Evolutionary conservation across 2,797 vertebrate species (phyloP).

Genomic region (Acropternis orthonyx): DNA sequence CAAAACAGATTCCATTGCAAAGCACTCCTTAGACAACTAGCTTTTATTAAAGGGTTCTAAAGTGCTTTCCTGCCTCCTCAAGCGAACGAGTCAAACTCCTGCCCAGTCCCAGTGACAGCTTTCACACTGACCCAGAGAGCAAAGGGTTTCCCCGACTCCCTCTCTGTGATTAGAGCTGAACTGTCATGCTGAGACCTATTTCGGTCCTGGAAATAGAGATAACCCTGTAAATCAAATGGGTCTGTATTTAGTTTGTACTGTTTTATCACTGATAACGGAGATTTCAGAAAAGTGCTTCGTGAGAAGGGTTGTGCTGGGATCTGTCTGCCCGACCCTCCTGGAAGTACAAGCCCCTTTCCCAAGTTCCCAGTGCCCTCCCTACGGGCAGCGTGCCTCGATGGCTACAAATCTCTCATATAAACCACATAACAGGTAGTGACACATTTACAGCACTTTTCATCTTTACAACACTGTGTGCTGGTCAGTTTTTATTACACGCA

Average conservation of each 20-base stretch:
- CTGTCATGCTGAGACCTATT: neutral
- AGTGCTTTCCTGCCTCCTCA: neutral
- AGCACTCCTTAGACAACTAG: neutral
- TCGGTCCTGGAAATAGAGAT: neutral
- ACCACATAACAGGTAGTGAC: neutral
- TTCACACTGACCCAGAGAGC: fast-evolving
- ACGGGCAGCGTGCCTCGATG: neutral
- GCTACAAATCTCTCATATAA: conserved; percentile 43
- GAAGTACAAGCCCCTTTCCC: neutral
- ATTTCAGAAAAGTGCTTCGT: neutral
- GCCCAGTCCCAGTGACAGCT: neutral
- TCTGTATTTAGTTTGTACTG: neutral
- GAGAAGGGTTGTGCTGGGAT: neutral
- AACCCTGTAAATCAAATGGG: neutral
- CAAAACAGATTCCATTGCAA: neutral
- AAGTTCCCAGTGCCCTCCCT: neutral
- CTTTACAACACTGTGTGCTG: neutral
- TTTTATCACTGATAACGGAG: neutral
- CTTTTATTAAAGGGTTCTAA: neutral
- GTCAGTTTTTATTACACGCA: conserved; percentile 41
- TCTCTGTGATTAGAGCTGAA: neutral
- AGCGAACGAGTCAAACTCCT: neutral
- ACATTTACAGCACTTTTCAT: conserved; percentile 52
- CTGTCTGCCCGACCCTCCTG: neutral
- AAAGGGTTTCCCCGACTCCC: fast-evolving